Conservation (phyloP, 2,113 vertebrate genomes). For the Dicerorhinus sumatrensis region DNA sequence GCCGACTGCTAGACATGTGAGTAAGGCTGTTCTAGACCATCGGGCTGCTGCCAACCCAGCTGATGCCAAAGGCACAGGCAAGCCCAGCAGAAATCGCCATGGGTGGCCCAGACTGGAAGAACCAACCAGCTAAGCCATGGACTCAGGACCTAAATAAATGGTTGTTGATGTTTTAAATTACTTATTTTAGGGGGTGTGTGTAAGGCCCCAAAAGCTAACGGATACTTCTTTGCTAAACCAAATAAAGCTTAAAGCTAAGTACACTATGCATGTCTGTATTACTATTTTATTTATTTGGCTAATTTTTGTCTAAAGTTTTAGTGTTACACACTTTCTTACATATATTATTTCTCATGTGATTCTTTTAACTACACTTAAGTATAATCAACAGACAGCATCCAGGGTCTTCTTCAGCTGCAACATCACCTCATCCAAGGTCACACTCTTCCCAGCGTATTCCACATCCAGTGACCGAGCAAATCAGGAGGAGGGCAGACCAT, state of each 20-base stretch:
- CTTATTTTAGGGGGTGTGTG: neutral
- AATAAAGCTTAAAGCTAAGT: neutral
- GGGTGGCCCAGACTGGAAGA: neutral
- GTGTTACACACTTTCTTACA: neutral
- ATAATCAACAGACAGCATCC: neutral
- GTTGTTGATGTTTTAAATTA: neutral
- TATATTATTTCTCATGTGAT: neutral
- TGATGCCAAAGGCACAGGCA: neutral
- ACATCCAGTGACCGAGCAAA: neutral
- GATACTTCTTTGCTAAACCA: neutral
- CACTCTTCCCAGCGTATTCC: neutral
- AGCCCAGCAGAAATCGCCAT: neutral
- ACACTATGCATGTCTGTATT: neutral
- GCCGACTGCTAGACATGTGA: neutral
- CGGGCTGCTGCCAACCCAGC: neutral
- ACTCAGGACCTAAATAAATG: neutral
- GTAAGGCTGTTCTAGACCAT: neutral
- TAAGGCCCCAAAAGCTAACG: neutral
- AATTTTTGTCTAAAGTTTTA: neutral
- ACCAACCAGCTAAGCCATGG: neutral
- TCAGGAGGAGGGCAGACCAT: neutral
- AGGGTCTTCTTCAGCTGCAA: neutral
- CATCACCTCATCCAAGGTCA: neutral
- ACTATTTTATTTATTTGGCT: neutral
- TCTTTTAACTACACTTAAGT: neutral